Evolutionary conservation across 1,140 invertebrate genomes (phyloP).

Genomic region (Streblospio benedicti): DNA sequence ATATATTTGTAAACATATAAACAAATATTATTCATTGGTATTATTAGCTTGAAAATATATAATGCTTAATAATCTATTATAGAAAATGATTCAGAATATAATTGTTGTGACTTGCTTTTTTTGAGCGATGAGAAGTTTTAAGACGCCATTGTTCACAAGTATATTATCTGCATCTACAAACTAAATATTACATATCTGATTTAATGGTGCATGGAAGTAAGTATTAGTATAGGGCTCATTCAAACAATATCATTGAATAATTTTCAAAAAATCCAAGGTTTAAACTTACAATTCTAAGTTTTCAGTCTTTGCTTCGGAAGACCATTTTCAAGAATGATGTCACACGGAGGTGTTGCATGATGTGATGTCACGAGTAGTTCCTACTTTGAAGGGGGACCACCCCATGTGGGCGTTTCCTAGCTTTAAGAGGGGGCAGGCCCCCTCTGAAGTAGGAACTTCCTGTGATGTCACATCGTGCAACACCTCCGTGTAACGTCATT

Average conservation of each 20-base stretch:
- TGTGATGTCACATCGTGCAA: no score
- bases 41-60: background rate
- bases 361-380: no score
- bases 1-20: background rate
- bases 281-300: background rate
- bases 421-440: no score
- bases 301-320: background rate
- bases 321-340: no score
- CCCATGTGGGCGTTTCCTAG: no score
- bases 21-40: background rate
- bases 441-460: no score
- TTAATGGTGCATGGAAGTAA: background rate
- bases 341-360: no score
- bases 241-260: background rate
- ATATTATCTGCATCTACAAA: constrained; percentile 17
- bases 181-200: constrained; percentile 8
- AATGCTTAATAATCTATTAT: background rate
- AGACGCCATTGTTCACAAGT: constrained; percentile 6
- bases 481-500: no score
- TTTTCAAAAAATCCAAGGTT: background rate
- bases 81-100: background rate
- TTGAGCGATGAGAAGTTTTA: constrained; percentile 10
- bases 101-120: constrained; percentile 5
- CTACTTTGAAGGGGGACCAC: no score
- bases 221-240: background rate